Evolutionary conservation across 2,888 invertebrate species (phyloP), one percentile per base, ranked within the genome.

Genomic region (Zele albiditarsus): DNA sequence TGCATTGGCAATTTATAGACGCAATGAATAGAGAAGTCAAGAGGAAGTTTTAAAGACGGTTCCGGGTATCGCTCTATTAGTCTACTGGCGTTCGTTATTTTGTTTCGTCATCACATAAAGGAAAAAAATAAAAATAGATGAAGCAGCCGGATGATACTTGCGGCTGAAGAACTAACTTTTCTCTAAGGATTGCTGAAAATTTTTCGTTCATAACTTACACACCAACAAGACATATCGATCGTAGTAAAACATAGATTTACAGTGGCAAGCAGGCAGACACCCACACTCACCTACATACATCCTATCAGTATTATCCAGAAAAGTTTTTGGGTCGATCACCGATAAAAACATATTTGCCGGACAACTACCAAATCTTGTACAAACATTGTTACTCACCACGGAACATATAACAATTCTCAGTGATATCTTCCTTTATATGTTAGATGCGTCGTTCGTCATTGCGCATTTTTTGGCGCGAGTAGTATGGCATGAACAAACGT

Each of bases 51-150:
- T 60, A 49, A 71, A 62, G n/a, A 67, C 20, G 53, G 42, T 72
- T 69, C 25, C 58, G 20, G 57, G 74, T 71, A 76, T 68, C 68
- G 62, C 68, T 77, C 46, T 62, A 77, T 71, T 73, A 71, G 58
- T 73, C 67, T 53, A n/a, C 20, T 49, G 67, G 70, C 74, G 66
- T 67, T 76, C 46, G 71, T 66, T 58, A 53, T n/a, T 65, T 73
- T 72, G 69, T 78, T 75, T 73, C 33, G 20, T 25, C 49, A 16
- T 53, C 53, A n/a, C 23, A 72, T 53, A 53, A 25, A 49, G n/a
- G 27, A 33, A 72, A 27, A 65, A 72, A 72, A 20, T 23, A 33
- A 65, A 42, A 70, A 27, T 42, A 25, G 49, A 33, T 12, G 25
- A 0, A 42, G 14, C 23, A 70, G 49, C 31, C 27, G 20, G 5